Evolutionary conservation across 2,797 vertebrate genomes (phyloP), one percentile per base, ranked within the genome.

Genomic region (Craterocephalus amniculus): DNA sequence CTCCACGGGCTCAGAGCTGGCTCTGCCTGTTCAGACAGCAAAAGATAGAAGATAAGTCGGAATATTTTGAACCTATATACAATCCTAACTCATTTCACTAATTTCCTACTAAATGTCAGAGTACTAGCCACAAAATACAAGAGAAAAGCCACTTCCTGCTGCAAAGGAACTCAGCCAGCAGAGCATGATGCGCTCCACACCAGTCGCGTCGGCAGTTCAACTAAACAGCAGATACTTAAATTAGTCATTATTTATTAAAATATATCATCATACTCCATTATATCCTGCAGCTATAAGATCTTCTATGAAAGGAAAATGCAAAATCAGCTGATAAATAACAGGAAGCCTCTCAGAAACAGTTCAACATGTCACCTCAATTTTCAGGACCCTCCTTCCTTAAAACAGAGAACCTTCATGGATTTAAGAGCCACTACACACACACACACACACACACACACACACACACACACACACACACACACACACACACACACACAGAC

Each of bases 1-100:
- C 85, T 99, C 97, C 85, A 99, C 97, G 0, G 98, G 97, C 72
- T 96, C 96, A 75, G 96, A 96, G 70, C 81, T 74, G 83, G 75
- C 90, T 85, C 91, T 93, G 83, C 93, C 96, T 96, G 90, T 48
- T 36, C 78, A 6, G 78, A 36, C n/a, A 58, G n/a, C 10, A 58
- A 60, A 63, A 84, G n/a, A n/a, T 6, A 81, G 20, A 75, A 51
- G 6, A 82, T 6, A n/a, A 4, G 27, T 9, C 58, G 80, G 20
- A 74, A 27, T 11, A 12, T 1, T 4, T 7, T 45, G 4, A 49
- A 29, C 0, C 2, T 0, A 29, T 16, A 48, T 54, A 10, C 70
- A 52, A 58, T 11, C 2, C n/a, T 8, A 2, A 38, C 35, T 63
- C 49, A 63, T 31, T 18, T 63, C 7, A 49, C 27, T 10, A 27